Base-by-base conservation (phyloP, 2,113 vertebrate genomes). In the Eulacestoma nigropectus region DNA sequence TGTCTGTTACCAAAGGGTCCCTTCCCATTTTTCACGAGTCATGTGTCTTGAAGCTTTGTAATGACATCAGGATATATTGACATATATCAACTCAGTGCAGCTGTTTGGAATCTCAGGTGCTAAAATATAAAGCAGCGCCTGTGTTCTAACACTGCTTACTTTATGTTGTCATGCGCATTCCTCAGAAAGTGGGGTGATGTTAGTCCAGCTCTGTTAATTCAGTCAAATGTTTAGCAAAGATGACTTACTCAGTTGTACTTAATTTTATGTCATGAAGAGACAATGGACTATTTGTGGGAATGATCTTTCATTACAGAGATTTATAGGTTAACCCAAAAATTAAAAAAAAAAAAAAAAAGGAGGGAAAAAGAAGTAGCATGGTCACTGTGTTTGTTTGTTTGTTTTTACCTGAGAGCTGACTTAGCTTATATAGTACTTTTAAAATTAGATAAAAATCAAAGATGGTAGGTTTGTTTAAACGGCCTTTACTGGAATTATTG, bases 351-450 rank as follows among this genome's bases (percentile, higher is more conserved):
- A 12, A 22, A 17, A 6, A 12, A 7, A 5, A 7, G 2, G 3
- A 3, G 1, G 1, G 1, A 0, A 2, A 3, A 2, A 15, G 25
- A 42, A 9, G 11, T 83, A 9, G 21, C 25, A 10, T 26, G 13
- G 19, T 37, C 11, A 44, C 22, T n/a, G 16, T 44, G 13, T 62
- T 33, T 56, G 18, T 35, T 44, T 68, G 6, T 21, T 47, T 49
- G 5, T 90, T 60, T 80, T 19, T 18, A 41, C 42, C 8, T 56
- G 32, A 56, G 27, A 56, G 18, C 18, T 84, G 17, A 27, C 9
- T 82, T 74, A 64, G 10, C 7, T 19, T 83, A 12, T 32, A 1
- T 42, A 64, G 30, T 23, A 59, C 12, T 74, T 74, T 13, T 80
- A 57, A 80, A 74, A 62, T 26, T 7, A 53, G 22, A 14, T 62